Percentiles rank a stretch among this genome's conserved stretches.
phyloP scores from a whole-genome alignment of 2,888 invertebrate genomes.

The Caenorhabditis imperialis region DNA sequence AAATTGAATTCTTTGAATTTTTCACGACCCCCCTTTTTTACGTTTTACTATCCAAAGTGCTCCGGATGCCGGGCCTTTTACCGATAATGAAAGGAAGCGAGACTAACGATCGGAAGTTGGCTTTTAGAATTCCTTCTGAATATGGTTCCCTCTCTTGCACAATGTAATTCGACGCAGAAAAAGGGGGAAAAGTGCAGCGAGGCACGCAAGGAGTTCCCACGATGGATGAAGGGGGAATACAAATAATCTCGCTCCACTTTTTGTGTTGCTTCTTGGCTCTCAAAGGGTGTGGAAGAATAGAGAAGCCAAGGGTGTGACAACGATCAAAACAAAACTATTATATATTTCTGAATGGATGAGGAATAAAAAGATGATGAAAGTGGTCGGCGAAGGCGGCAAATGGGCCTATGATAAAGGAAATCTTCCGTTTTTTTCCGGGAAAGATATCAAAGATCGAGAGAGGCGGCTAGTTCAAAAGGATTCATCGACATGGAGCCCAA shows the following conservation, averaged over 20 bases:
- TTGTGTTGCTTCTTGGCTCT: conserved; percentile 12
- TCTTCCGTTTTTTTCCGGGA: no score
- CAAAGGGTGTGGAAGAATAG: not conserved
- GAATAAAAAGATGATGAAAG: conserved; percentile 1
- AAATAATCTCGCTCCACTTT: conserved; percentile 26
- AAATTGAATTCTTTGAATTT: conserved; percentile 10
- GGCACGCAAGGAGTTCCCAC: conserved; percentile 47
- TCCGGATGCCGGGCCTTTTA: conserved; percentile 8
- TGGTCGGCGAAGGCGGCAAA: not conserved
- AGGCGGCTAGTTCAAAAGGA: not conserved
- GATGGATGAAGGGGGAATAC: conserved; percentile 42
- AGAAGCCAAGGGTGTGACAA: conserved; percentile 12
- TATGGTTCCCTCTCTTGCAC: no score
- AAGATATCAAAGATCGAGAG: conserved; percentile 22
- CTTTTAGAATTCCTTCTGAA: no score
- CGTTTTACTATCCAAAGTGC: conserved; percentile 11
- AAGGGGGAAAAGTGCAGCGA: conserved; percentile 31
- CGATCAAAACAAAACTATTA: conserved; percentile 36
- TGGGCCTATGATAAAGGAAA: conserved; percentile 18
- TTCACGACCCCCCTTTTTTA: not conserved
- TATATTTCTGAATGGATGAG: conserved; percentile 8
- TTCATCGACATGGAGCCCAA: no score
- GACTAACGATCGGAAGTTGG: no score
- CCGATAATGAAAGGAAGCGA: conserved; percentile 11
- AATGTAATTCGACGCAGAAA: conserved; percentile 10